These are phyloP conservation scores for Rhynchonycteris naso DNA, from an alignment of 2,797 vertebrate genomes.

Conservation along the genomic window DNA sequence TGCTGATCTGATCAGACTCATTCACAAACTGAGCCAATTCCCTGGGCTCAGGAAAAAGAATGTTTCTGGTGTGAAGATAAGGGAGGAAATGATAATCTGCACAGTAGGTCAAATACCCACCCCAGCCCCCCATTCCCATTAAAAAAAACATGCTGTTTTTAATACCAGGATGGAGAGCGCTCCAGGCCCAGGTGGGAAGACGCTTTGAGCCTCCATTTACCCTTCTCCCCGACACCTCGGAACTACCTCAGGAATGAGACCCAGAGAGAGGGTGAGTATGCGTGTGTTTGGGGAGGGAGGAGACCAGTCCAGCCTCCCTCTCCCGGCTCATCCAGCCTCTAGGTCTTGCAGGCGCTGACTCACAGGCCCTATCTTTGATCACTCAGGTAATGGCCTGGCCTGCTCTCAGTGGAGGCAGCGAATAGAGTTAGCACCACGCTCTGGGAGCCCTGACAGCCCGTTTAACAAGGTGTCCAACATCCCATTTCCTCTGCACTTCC, in stretches of 20 bases:
- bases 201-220: background rate
- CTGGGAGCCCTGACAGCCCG: constrained; percentile 92
- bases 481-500: constrained; percentile 92
- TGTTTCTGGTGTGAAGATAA: constrained; percentile 76
- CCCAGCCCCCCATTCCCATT: background rate
- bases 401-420: constrained; percentile 61
- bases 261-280: background rate
- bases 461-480: constrained; percentile 97
- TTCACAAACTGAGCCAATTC: constrained; percentile 75
- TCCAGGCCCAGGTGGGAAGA: constrained; percentile 35
- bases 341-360: constrained; percentile 53
- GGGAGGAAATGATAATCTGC: constrained; percentile 75
- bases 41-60: constrained; percentile 70
- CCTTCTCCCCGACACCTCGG: background rate
- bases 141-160: background rate
- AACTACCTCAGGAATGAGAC: background rate
- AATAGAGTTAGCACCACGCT: constrained; percentile 93
- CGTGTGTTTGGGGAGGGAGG: background rate
- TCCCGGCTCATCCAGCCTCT: background rate
- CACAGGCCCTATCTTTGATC: constrained; percentile 83
- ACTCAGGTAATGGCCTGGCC: constrained; percentile 86
- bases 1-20: constrained; percentile 72
- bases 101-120: constrained; percentile 45
- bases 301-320: background rate
- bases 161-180: constrained; percentile 24